A percentile compares a stretch with the other conserved stretches of the same genome.
Evolutionary conservation across 1,140 invertebrate genomes (phyloP).

Genomic region (Idris sp.): DNA sequence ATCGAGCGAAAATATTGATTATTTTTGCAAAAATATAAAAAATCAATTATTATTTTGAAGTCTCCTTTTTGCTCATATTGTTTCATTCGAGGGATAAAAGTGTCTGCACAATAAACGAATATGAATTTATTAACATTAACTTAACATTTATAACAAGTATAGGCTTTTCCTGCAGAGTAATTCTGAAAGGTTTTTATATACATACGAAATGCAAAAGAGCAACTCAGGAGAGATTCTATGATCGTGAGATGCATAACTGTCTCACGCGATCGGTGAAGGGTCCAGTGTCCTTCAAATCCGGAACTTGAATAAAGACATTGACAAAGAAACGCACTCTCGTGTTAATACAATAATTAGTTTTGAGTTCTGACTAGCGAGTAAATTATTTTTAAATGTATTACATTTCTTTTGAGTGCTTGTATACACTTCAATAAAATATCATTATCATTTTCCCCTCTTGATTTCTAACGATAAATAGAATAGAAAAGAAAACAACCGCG

Average conservation of each 20-base stretch:
- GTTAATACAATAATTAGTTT: constrained; percentile 26
- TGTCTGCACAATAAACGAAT: constrained; percentile 17
- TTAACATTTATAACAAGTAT: constrained; percentile 29
- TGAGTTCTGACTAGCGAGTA: too few relatives aligned
- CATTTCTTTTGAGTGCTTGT: constrained; percentile 12
- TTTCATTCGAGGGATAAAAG: too few relatives aligned
- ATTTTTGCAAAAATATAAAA: too few relatives aligned
- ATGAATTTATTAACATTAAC: constrained; percentile 33
- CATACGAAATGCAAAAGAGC: too few relatives aligned
- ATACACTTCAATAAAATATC: constrained; percentile 30
- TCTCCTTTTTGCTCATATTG: too few relatives aligned
- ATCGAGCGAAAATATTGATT: constrained; percentile 49
- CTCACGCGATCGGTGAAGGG: constrained; percentile 51
- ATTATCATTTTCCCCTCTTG: constrained; percentile 31
- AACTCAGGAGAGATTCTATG: constrained; percentile 8
- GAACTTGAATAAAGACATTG: constrained; percentile 37
- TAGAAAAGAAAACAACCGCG: constrained; percentile 28
- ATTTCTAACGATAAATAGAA: constrained; percentile 48
- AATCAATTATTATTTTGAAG: too few relatives aligned
- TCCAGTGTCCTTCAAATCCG: constrained; percentile 34
- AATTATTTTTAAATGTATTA: constrained; percentile 6
- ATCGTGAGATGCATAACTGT: constrained; percentile 50
- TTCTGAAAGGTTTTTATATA: constrained; percentile 15
- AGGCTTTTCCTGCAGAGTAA: constrained; percentile 1
- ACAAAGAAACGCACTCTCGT: constrained; percentile 31